phyloP scores from a whole-genome alignment of 2,113 vertebrate genomes.

The Leptocoma aspasia region DNA sequence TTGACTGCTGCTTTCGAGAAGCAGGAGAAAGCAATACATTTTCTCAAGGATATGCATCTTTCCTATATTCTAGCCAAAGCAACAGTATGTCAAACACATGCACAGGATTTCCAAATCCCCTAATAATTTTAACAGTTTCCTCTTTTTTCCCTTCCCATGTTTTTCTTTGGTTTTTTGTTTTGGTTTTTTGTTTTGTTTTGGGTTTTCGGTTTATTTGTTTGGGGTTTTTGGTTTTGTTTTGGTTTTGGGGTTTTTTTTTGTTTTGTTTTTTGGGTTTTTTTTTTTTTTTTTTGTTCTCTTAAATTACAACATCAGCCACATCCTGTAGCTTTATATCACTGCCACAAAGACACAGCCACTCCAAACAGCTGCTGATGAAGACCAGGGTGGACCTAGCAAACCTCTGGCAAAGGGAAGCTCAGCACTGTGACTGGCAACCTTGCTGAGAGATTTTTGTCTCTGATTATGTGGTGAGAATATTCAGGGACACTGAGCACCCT shows the following conservation, averaged over 20 bases:
- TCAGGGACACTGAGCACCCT: neutral
- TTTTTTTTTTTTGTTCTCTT: neutral
- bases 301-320: neutral
- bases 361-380: neutral
- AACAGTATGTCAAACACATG: neutral
- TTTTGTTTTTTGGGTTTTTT: neutral
- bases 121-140: neutral
- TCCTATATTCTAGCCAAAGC: neutral
- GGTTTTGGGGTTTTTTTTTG: neutral
- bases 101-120: neutral
- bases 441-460: neutral
- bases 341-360: neutral
- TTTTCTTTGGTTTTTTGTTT: too few relatives aligned
- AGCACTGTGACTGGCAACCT: neutral
- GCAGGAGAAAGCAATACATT: neutral
- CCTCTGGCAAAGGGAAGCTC: neutral
- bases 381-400: neutral
- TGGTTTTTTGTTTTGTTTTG: neutral
- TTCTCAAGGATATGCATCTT: neutral
- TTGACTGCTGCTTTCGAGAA: neutral
- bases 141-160: neutral
- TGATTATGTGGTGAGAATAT: neutral
- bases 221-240: neutral
- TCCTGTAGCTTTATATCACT: neutral
- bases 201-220: neutral